These are phyloP conservation scores for Channa maculata DNA, from an alignment of 2,113 vertebrate genomes.

Conservation along the genomic window DNA sequence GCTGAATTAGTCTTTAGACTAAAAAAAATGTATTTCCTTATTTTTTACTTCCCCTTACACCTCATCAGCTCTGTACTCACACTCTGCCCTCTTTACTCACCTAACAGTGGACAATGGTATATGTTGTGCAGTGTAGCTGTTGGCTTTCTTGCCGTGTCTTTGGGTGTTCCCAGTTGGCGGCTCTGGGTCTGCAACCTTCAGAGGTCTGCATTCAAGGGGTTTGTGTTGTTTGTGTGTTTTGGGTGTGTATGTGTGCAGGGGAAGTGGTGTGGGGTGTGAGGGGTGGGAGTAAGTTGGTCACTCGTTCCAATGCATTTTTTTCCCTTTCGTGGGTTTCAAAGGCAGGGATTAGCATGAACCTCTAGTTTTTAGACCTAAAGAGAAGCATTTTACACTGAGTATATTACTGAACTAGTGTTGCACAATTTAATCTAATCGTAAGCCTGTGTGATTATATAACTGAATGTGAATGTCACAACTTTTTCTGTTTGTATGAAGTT, in stretches of 20 bases:
- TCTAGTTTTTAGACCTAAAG: constrained; percentile 36
- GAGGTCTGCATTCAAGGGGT: constrained; percentile 48
- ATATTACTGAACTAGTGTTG: constrained; percentile 15
- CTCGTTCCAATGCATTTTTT: constrained; percentile 25
- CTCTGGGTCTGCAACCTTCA: constrained; percentile 58
- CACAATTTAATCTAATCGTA: too few relatives aligned
- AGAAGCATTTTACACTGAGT: not conserved
- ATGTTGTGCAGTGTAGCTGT: constrained; percentile 16
- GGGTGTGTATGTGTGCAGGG: constrained; percentile 43
- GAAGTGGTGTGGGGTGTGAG: constrained; percentile 45
- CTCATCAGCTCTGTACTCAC: constrained; percentile 4
- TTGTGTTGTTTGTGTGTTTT: constrained; percentile 69
- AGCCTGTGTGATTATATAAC: too few relatives aligned
- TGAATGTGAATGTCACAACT: too few relatives aligned
- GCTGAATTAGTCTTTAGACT: too few relatives aligned
- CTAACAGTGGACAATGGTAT: constrained; percentile 24
- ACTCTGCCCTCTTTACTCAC: constrained; percentile 28
- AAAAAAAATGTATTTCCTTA: not conserved
- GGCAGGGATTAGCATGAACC: constrained; percentile 24
- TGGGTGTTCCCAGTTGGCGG: constrained; percentile 66
- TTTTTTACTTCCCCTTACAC: not conserved
- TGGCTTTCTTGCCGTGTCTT: constrained; percentile 36
- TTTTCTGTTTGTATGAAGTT: too few relatives aligned
- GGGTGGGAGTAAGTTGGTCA: constrained; percentile 44
- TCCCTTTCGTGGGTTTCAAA: constrained; percentile 54